Evolutionary conservation across 2,797 vertebrate species (phyloP), one percentile per base, ranked within the genome.

Genomic region (Benthosema pterotum): DNA sequence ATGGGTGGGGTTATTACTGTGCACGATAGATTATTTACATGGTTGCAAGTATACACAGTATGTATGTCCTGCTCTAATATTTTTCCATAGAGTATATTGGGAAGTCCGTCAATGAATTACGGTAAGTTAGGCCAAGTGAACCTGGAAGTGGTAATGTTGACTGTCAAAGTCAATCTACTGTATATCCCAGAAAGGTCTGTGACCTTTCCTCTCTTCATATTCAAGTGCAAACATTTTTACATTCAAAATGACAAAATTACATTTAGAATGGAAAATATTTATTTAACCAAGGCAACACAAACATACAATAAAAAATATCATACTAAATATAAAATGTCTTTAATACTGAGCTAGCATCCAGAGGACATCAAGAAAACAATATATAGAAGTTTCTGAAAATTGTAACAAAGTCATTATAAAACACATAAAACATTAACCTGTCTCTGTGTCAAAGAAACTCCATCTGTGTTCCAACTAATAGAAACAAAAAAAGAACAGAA

Each of bases 221-320:
- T 18, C 15, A 43, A 13, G 2, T 5, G 13, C 18, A 25, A 18
- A 22, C 50, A 19, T 18, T 5, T 17, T 5, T 17, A 8, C 49
- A 51, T 18, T 17, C 14, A 53, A 6, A 19, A 56, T 52, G 11
- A 71, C 42, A 70, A 42, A 56, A 3, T 45, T 11, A 38, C 11
- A 5, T 38, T 57, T 58, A 13, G 64, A 82, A 72, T 66, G 47
- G 15, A 63, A 79, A 77, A 62, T 0, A 5, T 28, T 75, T 65
- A 38, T 85, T 87, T 80, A 88, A 86, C 86, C 42, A 84, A 82
- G 57, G 56, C 53, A 68, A 58, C 69, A 82, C 62, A 84, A 78
- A 82, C 57, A 48, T 18, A 18, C 28, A 80, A 83, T 84, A 84
- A 72, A 87, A 91, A 89, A 89, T 79, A 82, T 77, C 70, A 68